Evolutionary conservation across 1,140 invertebrate genomes (phyloP).

Genomic region (Caenorhabditis brenneri): DNA sequence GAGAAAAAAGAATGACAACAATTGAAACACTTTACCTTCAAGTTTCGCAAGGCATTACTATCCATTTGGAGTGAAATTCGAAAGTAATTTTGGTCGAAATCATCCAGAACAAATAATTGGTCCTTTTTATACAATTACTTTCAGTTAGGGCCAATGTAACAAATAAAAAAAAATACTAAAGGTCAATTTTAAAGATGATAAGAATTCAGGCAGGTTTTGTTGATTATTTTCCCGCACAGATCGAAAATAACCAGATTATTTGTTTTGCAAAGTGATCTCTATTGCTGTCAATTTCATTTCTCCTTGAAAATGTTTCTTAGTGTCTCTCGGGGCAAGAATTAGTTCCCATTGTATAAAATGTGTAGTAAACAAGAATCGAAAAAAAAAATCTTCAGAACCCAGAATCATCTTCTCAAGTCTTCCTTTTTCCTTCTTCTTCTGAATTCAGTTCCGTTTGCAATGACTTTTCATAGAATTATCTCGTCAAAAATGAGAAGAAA

Average conservation of each 20-base stretch:
- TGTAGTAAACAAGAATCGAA: not conserved
- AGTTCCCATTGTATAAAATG: not conserved
- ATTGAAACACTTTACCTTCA: not conserved
- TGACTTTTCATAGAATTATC: not conserved
- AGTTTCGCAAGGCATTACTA: not conserved
- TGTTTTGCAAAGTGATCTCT: constrained; percentile 31
- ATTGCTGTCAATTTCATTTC: constrained; percentile 11
- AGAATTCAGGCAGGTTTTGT: not conserved
- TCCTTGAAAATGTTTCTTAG: constrained; percentile 19
- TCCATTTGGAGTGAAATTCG: no score
- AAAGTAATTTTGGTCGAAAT: no score
- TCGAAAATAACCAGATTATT: constrained; percentile 11
- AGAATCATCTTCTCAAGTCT: not conserved
- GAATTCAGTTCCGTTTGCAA: not conserved
- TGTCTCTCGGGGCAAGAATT: not conserved
- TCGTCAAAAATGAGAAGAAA: not conserved
- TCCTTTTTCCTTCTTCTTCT: not conserved
- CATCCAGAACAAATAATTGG: not conserved
- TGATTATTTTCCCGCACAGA: not conserved
- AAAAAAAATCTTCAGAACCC: not conserved
- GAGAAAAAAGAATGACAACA: not conserved
- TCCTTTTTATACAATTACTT: not conserved
- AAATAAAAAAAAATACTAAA: not conserved
- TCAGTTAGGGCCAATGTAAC: not conserved
- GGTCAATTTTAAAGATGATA: not conserved